Evolutionary conservation across 2,797 vertebrate species (phyloP), one percentile per base, ranked within the genome.

Genomic region (Schizothorax lantsangensis): DNA sequence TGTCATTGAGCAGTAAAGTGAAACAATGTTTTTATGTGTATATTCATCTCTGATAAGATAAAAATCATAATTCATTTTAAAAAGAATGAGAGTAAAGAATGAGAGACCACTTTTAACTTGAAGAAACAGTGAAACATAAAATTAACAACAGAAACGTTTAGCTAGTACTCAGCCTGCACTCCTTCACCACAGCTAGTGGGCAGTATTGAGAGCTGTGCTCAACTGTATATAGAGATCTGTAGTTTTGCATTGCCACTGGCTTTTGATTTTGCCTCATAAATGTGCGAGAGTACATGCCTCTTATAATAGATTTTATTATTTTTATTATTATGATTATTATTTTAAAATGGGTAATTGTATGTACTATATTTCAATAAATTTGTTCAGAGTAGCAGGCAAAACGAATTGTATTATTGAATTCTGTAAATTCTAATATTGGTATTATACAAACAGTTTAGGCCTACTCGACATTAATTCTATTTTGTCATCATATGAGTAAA

Each of bases 121-220:
- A 86, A 69, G 78, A 89, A 89, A 72, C 88, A 88, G 87, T 88
- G 90, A 93, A 88, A 84, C 88, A 82, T 45, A 85, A 81, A 85
- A 88, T 87, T 85, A 85, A 89, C 84, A 12, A 47, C 45, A 64
- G 59, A 84, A 79, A 59, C 19, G 19, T 23, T 69, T 6, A 72
- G 64, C 40, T 26, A n/a, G 72, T 19, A 85, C 86, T 72, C 77
- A 47, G 6, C 88, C 91, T 90, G 38, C 83, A 81, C 89, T 88
- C 62, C 71, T 62, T 84, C 88, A 89, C 89, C 89, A 83, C 93
- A 91, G 86, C 93, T 95, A 92, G 94, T 92, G 91, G 94, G 92
- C 94, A 93, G 90, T 90, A 92, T 87, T 92, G 93, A 92, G 93
- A 36, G 64, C 69, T 68, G 36, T 38, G 52, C 40, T 33, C 21